phyloP scores from a whole-genome alignment of 2,888 invertebrate genomes.

The Oscheius sp. region DNA sequence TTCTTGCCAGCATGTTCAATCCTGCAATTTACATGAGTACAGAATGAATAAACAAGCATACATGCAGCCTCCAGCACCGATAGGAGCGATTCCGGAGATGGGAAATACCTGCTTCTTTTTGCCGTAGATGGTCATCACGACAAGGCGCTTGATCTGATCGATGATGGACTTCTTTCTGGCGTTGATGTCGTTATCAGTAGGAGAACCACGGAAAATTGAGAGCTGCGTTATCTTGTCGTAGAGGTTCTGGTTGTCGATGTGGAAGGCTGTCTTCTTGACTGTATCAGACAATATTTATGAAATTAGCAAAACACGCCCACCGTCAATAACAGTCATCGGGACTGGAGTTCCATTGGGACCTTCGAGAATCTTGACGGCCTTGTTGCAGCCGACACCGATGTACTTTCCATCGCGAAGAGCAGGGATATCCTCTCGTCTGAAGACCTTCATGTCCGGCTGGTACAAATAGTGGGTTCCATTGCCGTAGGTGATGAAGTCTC shows the following conservation, averaged over 20 bases:
- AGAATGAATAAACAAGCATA: neutral
- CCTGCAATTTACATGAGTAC: neutral
- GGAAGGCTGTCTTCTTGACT: constrained; percentile 36
- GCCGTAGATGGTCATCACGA: constrained; percentile 12
- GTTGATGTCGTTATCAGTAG: constrained; percentile 1
- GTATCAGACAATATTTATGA: neutral
- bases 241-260: constrained; percentile 28
- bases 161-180: neutral
- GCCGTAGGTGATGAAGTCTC: constrained; percentile 28
- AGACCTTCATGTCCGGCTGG: constrained; percentile 5
- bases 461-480: constrained; percentile 21
- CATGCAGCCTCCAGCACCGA: neutral
- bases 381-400: constrained; percentile 22
- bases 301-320: neutral
- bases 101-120: constrained; percentile 16
- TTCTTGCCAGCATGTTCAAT: constrained; percentile 23
- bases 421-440: constrained; percentile 13
- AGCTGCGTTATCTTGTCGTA: constrained; percentile 13
- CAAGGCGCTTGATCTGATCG: neutral
- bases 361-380: constrained; percentile 30
- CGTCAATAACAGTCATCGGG: constrained; percentile 15
- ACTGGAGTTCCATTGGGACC: constrained; percentile 4
- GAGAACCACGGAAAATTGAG: neutral
- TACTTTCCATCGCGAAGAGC: constrained; percentile 34
- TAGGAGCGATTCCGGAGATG: neutral